Evolutionary conservation across 2,113 vertebrate species (phyloP), one percentile per base, ranked within the genome.

Genomic region (Cyanocitta stelleri): DNA sequence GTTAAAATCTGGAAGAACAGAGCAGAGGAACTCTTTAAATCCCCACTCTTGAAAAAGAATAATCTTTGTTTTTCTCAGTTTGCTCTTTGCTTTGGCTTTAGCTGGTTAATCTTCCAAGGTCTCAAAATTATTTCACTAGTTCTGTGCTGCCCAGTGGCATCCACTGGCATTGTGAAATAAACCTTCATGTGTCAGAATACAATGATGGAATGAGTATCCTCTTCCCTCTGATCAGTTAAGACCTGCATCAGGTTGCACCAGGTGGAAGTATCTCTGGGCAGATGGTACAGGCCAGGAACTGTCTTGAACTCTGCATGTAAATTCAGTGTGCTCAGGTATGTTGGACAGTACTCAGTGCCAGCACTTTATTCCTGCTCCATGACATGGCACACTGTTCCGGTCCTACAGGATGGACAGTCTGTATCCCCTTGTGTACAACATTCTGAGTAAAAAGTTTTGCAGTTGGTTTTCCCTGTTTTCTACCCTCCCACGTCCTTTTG

Each of bases 301-400:
- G 8, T 52, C 41, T 69, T 33, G 32, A 77, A 6, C 14, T 4
- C 29, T 59, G 58, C 6, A 0, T 41, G 77, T 69, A n/a, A 95
- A 39, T 19, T 75, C 44, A 30, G 0, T 10, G 1, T 62, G 44
- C n/a, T 67, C 11, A 51, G 49, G 8, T 76, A 3, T 8, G 6
- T 26, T 44, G 35, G 6, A 2, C 32, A 30, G 13, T 26, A 19
- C 26, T 73, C 9, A 30, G 10, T 55, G 62, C 18, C 19, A 61
- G 24, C 15, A 5, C n/a, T 62, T 67, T 29, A 7, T 3, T 89
- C 27, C 46, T 73, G 33, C 30, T 24, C 22, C 24, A 4, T 64
- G 51, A 23, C 15, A 13, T 18, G 17, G 46, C 62, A 10, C n/a
- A 15, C 21, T 54, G 49, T 41, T 12, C 41, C 46, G 5, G 13